Evolutionary conservation across 2,797 vertebrate genomes (phyloP).

Genomic region (Glyptemys insculpta): DNA sequence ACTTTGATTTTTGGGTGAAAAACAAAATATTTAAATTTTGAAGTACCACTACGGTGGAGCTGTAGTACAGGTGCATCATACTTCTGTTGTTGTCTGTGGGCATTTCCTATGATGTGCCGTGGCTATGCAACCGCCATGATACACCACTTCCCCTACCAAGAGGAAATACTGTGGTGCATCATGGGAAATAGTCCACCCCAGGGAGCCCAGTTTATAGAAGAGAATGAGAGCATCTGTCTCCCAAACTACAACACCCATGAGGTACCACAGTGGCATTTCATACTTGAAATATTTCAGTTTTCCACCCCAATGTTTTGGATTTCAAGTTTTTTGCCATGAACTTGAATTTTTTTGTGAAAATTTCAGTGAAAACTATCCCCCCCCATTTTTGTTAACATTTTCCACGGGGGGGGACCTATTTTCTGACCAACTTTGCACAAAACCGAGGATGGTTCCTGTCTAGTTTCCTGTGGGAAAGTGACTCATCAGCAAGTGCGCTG

Average conservation of each 20-base stretch:
- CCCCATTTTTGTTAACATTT: background rate
- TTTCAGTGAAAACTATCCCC: background rate
- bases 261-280: background rate
- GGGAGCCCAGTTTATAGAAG: background rate
- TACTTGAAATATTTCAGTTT: background rate
- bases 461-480: too few species aligned
- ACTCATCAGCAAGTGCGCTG: too few species aligned
- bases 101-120: background rate
- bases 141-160: too few species aligned
- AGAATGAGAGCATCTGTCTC: background rate
- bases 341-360: background rate
- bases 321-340: background rate
- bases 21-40: background rate
- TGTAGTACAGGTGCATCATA: too few species aligned
- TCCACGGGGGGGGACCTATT: background rate
- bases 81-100: too few species aligned
- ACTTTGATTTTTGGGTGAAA: background rate
- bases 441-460: rapidly evolving
- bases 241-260: background rate
- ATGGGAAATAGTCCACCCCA: background rate
- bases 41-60: background rate
- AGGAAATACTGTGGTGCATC: background rate
- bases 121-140: too few species aligned
- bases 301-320: background rate
- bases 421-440: rapidly evolving